These are phyloP conservation scores for Alviniconcha marisindica DNA, from an alignment of 1,140 invertebrate genomes.

Conservation along the genomic window DNA sequence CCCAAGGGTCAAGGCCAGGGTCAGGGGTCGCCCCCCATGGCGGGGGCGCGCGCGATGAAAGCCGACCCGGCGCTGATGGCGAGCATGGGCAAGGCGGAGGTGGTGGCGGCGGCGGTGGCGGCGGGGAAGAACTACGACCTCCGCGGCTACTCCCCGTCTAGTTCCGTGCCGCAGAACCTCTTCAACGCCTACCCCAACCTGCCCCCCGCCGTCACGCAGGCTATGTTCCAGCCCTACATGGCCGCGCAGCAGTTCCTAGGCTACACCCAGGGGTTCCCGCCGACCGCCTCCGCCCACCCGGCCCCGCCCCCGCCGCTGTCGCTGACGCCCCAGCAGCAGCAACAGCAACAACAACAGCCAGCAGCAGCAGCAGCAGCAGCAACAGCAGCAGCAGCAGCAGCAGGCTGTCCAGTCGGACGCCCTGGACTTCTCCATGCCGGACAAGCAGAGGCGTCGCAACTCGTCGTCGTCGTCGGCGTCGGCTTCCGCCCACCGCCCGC, in stretches of 20 bases:
- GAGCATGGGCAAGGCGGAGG: not conserved
- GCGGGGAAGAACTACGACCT: constrained; percentile 12
- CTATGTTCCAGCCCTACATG: constrained; percentile 58
- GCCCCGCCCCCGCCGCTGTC: constrained; percentile 36
- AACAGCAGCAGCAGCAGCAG: not conserved
- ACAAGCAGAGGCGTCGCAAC: constrained; percentile 35
- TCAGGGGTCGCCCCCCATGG: constrained; percentile 2
- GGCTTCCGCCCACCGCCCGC: not conserved
- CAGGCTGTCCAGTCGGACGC: constrained; percentile 63
- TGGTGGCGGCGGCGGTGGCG: not conserved
- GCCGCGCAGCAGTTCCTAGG: constrained; percentile 50
- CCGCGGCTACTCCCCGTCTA: not conserved
- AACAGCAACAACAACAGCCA: too few relatives aligned
- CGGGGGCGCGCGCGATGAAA: constrained; percentile 17
- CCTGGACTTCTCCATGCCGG: constrained; percentile 65
- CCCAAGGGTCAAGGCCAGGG: constrained; percentile 14
- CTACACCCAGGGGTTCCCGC: constrained; percentile 51
- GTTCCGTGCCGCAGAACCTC: constrained; percentile 32
- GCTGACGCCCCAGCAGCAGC: constrained; percentile 47
- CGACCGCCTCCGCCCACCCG: constrained; percentile 46
- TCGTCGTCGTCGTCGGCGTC: not conserved
- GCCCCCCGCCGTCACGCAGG: constrained; percentile 51
- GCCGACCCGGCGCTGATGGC: constrained; percentile 19
- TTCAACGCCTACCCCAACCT: constrained; percentile 29
- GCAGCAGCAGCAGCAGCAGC: constrained; percentile 4